These are phyloP conservation scores for Catharus ustulatus DNA, from an alignment of 2,797 vertebrate species.

Conservation along the genomic window DNA sequence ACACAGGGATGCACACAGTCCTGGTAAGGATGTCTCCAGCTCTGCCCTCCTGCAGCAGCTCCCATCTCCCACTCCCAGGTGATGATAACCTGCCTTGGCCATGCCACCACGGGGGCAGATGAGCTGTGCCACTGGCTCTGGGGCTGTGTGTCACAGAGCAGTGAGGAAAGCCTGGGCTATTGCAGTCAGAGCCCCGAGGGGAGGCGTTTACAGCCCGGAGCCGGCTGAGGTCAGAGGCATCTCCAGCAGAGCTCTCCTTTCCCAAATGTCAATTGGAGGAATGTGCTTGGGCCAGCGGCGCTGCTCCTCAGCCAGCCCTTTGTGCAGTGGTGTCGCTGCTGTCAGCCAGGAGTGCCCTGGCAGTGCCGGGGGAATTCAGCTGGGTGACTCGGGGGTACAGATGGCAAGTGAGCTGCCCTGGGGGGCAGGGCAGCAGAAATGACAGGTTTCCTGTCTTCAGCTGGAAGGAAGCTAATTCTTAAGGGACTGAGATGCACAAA, in stretches of 20 bases:
- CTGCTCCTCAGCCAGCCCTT: background rate
- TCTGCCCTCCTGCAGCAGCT: background rate
- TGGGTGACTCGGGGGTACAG: background rate
- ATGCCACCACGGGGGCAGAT: rapidly evolving
- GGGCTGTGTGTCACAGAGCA: no score
- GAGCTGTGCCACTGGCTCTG: background rate
- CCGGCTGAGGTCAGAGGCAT: background rate
- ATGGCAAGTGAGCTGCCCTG: background rate
- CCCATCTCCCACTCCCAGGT: background rate
- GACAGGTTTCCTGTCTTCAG: background rate
- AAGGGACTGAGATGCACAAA: background rate
- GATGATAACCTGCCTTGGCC: rapidly evolving
- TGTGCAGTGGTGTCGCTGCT: conserved; percentile 42
- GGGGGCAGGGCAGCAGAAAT: background rate
- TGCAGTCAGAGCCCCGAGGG: no score
- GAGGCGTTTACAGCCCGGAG: background rate
- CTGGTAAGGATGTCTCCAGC: conserved; percentile 83
- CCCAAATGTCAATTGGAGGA: conserved; percentile 3
- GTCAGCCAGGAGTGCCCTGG: background rate
- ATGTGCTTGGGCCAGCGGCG: background rate
- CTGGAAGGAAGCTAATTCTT: background rate
- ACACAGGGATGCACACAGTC: conserved; percentile 96
- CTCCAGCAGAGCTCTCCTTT: background rate
- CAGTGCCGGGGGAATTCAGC: background rate
- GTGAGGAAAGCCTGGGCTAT: no score